phyloP scores from a whole-genome alignment of 1,140 invertebrate species.

The Propsilocerus akamusi region DNA sequence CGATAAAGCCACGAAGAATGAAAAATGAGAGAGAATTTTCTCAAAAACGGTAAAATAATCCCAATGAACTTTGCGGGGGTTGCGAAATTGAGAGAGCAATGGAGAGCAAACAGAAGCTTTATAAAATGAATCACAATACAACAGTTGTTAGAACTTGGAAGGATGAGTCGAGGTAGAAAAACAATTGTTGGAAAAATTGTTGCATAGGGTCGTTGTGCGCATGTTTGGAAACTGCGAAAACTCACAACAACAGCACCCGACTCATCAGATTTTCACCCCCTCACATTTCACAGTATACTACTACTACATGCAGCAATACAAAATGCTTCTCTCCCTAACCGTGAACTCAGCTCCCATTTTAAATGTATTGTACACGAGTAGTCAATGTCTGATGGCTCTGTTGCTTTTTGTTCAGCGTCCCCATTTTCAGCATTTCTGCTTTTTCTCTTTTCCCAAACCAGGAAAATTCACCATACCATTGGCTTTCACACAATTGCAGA shows the following conservation, averaged over 20 bases:
- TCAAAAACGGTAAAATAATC: too few relatives aligned
- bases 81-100: neutral
- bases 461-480: neutral
- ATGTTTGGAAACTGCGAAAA: neutral
- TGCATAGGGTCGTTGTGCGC: neutral
- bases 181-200: conserved; percentile 1
- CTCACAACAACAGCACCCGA: neutral
- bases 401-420: neutral
- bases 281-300: neutral
- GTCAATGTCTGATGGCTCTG: conserved; percentile 3
- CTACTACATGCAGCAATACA: neutral
- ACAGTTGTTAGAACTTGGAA: neutral
- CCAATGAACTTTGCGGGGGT: too few relatives aligned
- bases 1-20: too few relatives aligned
- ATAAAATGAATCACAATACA: neutral
- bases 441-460: neutral
- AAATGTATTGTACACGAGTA: neutral
- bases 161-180: neutral
- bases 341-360: neutral
- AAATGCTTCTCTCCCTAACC: too few relatives aligned
- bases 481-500: neutral
- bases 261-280: conserved; percentile 1
- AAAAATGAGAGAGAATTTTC: neutral
- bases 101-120: neutral
- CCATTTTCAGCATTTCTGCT: neutral